Percentiles rank a stretch among this genome's conserved stretches.
Evolutionary conservation across 2,113 vertebrate genomes (phyloP).

Genomic region (Illadopsis cleaveri): DNA sequence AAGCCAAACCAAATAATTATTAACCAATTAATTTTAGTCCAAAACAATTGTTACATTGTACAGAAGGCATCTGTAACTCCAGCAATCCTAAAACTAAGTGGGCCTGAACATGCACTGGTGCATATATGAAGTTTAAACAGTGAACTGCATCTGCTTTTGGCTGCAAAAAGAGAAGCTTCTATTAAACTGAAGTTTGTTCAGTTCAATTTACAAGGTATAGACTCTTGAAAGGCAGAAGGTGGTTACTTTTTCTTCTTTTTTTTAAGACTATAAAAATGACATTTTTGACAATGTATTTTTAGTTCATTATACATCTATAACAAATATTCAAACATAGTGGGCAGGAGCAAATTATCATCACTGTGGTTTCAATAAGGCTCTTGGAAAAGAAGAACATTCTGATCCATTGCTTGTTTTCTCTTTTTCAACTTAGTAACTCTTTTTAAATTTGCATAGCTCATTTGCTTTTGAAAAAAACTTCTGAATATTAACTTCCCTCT

Average conservation of each 20-base stretch:
- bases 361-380: background rate
- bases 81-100: background rate
- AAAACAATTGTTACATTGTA: background rate
- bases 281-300: background rate
- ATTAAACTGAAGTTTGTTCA: background rate
- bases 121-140: background rate
- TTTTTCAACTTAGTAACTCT: background rate
- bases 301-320: background rate
- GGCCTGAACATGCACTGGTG: background rate
- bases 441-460: background rate
- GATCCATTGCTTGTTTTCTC: background rate
- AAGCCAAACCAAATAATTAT: background rate
- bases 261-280: background rate
- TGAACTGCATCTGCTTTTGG: background rate
- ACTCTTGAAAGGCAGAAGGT: background rate
- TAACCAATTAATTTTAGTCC: background rate
- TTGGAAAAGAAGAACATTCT: background rate
- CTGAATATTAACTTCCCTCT: background rate
- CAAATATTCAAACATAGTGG: background rate
- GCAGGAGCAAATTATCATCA: background rate
- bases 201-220: background rate
- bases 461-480: background rate
- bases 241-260: background rate
- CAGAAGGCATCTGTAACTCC: background rate
- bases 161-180: background rate